Evolutionary conservation across 2,113 vertebrate genomes (phyloP).

Genomic region (Peromyscus californicus): DNA sequence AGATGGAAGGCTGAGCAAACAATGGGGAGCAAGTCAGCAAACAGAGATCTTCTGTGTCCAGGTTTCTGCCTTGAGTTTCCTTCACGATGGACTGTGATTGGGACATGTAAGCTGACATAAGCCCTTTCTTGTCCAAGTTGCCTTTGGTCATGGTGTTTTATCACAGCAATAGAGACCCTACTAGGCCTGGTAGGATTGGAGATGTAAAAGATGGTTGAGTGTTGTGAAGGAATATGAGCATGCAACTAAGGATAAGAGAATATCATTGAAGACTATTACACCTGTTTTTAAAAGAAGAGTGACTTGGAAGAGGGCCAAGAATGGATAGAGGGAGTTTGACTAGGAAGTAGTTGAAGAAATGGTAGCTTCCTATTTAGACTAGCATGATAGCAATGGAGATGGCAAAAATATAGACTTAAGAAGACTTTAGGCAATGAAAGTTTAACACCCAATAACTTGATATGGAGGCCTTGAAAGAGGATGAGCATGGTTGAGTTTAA

Average conservation of each 20-base stretch:
- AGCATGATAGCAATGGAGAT: not conserved
- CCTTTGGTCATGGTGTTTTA: not conserved
- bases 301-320: constrained; percentile 4
- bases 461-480: constrained; percentile 12
- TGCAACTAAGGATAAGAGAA: constrained; percentile 2
- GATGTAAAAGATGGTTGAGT: constrained; percentile 13
- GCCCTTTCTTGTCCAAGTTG: not conserved
- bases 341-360: constrained; percentile 54
- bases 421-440: not conserved
- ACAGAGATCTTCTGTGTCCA: no score
- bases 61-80: not conserved
- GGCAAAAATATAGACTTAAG: constrained; percentile 14
- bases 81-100: not conserved
- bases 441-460: not conserved
- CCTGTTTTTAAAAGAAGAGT: not conserved
- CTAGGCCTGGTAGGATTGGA: not conserved
- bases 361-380: constrained; percentile 23
- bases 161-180: not conserved
- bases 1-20: not conserved
- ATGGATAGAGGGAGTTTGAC: not conserved
- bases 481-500: constrained; percentile 51
- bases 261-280: constrained; percentile 29
- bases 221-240: constrained; percentile 30
- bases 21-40: not conserved
- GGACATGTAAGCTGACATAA: not conserved